Conservation (phyloP, 2,888 invertebrate species). For the Thalpophila matura region DNA sequence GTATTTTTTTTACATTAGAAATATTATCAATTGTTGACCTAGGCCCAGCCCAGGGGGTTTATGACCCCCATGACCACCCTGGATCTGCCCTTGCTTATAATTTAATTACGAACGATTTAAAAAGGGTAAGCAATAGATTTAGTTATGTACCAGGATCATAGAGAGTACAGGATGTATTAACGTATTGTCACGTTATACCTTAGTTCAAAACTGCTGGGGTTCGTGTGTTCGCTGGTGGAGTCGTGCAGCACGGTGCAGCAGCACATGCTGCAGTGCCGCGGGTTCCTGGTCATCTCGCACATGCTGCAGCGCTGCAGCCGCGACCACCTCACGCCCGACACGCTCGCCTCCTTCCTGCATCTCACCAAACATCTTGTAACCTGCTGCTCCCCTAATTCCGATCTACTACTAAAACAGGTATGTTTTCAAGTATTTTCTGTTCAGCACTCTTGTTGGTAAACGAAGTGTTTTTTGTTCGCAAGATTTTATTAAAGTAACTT, state of each 20-base stretch:
- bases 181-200: conserved; percentile 51
- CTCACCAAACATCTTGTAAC: conserved; percentile 98
- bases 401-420: conserved; percentile 97
- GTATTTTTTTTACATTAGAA: no score
- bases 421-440: conserved; percentile 46
- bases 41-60: no score
- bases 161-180: background rate
- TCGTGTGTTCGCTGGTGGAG: conserved; percentile 99
- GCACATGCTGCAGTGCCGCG: conserved; percentile 99
- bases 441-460: background rate
- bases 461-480: conserved; percentile 1
- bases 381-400: conserved; percentile 97
- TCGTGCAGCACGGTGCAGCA: conserved; percentile 99
- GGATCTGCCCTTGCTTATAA: no score
- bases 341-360: conserved; percentile 97
- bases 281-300: conserved; percentile 99
- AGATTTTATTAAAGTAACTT: conserved; percentile 24
- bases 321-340: conserved; percentile 98
- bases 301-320: conserved; percentile 98
- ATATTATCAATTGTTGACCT: no score
- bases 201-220: conserved; percentile 98
- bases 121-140: no score
- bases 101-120: no score
- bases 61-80: no score
- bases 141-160: background rate